Evolutionary conservation across 1,140 invertebrate genomes (phyloP), one percentile per base, ranked within the genome.

Genomic region (Drosophila mauritiana): DNA sequence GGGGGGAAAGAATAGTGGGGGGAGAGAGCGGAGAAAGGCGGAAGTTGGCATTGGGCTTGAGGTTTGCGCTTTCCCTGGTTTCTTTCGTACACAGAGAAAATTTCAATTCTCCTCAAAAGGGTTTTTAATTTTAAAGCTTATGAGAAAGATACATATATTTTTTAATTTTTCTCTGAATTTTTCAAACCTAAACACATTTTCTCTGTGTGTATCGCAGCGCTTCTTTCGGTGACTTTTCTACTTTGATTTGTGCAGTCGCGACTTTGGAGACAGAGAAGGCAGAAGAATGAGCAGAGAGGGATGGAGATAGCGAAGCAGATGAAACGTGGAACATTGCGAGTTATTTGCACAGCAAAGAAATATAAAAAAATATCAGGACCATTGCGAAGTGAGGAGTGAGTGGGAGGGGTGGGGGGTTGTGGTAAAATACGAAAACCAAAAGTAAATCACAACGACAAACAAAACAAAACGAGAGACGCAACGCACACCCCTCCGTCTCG

Each of bases 361-460:
- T 62, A 53, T 48, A 58, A 36, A 40, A 40, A 61, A 51, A 37
- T 17, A 48, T 40, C 40, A 12, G 34, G 27, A 8, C 5, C 25
- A 40, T 8, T 31, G 31, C 7, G 1, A 31, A 31, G 31, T 10
- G 1, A 2, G 2, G 6, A 27, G 25, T 3, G 31, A 8, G 8
- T 3, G 31, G 31, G 27, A 1, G 27, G 7, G 27, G 7, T 6
- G 27, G 6, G 27, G 27, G 27, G 7, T 17, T 17, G 8, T 31
- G 31, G 31, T 31, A 31, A 31, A 31, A 31, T 31, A 31, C 34
- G 36, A 69, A 83, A 78, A 85, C 69, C 57, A 63, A 79, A 90
- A 90, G 73, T 75, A 86, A 88, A 88, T 81, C 89, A 80, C 88
- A 79, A 78, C 78, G 78, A 76, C 82, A 90, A 90, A 90, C 80